These are phyloP conservation scores for Limosa lapponica DNA, from an alignment of 2,797 vertebrate genomes.

Conservation along the genomic window DNA sequence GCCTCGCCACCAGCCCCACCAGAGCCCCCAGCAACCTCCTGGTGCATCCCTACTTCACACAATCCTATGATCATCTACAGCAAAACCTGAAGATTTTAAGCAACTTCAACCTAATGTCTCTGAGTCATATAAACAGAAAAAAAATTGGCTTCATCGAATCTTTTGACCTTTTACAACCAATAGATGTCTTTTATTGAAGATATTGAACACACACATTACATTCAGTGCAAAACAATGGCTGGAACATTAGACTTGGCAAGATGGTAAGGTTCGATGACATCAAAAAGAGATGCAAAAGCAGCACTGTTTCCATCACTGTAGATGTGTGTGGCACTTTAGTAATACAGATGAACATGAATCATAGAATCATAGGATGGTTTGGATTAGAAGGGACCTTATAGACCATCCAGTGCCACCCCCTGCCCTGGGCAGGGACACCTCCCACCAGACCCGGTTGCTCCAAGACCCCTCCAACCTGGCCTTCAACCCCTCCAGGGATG, in stretches of 20 bases:
- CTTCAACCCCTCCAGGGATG: too few relatives aligned
- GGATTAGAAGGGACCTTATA: too few relatives aligned
- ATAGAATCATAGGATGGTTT: too few relatives aligned
- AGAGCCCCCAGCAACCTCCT: neutral
- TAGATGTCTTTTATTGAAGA: neutral
- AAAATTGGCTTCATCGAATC: neutral
- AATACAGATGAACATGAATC: neutral
- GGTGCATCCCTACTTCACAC: neutral
- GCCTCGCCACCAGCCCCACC: neutral
- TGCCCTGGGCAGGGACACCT: too few relatives aligned
- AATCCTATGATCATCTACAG: neutral
- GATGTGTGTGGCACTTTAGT: neutral
- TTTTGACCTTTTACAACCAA: fast-evolving
- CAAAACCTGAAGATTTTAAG: neutral
- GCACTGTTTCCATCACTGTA: neutral
- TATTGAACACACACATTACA: neutral
- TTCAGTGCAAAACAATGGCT: neutral
- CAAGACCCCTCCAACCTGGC: too few relatives aligned
- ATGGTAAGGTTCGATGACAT: neutral
- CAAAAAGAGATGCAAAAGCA: neutral
- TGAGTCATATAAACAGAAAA: neutral
- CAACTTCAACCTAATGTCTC: neutral
- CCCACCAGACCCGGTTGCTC: too few relatives aligned
- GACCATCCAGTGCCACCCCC: too few relatives aligned
- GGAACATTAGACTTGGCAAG: neutral